Percentiles rank a stretch among this genome's conserved stretches.
Evolutionary conservation across 2,888 invertebrate genomes (phyloP).

Genomic region (Catotricha subobsoleta): DNA sequence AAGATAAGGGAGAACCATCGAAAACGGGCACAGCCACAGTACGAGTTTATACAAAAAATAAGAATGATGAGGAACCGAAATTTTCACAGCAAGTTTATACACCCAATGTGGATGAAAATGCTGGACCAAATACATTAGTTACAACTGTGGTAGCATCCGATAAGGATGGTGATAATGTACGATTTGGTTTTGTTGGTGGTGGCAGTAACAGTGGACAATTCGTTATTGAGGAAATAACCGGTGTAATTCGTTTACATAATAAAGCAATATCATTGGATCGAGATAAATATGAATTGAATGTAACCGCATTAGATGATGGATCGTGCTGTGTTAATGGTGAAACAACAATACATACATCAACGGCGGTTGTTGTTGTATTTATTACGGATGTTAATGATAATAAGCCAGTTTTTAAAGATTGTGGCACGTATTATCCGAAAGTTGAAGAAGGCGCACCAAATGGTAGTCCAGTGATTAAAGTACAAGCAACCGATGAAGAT

Average conservation of each 20-base stretch:
- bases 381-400: constrained; percentile 96
- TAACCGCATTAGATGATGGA: constrained; percentile 95
- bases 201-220: constrained; percentile 82
- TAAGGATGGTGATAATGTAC: constrained; percentile 91
- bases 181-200: constrained; percentile 81
- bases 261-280: constrained; percentile 74
- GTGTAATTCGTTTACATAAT: constrained; percentile 76
- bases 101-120: constrained; percentile 90
- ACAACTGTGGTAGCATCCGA: constrained; percentile 95
- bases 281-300: constrained; percentile 90
- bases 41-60: constrained; percentile 90
- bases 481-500: constrained; percentile 86
- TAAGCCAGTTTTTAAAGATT: constrained; percentile 89
- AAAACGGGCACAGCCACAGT: constrained; percentile 88
- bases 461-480: constrained; percentile 84
- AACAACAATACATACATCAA: constrained; percentile 75
- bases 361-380: constrained; percentile 88
- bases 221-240: constrained; percentile 88
- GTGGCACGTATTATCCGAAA: constrained; percentile 80
- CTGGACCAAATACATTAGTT: constrained; percentile 84
- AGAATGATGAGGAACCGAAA: constrained; percentile 94
- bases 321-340: constrained; percentile 87
- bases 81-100: constrained; percentile 94
- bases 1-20: constrained; percentile 85
- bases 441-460: constrained; percentile 89